Conservation (phyloP, 2,888 invertebrate genomes). For the Pheosia tremula region DNA sequence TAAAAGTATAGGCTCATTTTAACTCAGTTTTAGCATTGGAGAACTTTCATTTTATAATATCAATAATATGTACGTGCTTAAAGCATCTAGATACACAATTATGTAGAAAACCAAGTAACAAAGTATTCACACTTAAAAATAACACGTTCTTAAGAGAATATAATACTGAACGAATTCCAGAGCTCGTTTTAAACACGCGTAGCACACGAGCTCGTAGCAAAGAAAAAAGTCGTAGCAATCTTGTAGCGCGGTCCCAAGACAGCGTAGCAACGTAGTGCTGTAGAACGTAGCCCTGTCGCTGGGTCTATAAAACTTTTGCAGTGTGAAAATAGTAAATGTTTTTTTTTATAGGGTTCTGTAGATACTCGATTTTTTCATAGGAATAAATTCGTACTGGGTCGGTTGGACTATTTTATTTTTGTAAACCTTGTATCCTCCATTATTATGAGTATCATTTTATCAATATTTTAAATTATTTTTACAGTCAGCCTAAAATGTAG, state of each 20-base stretch:
- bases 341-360: constrained; percentile 15
- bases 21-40: too few species aligned
- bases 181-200: constrained; percentile 7
- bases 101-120: background rate
- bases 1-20: too few species aligned
- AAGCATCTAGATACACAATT: background rate
- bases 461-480: too few species aligned
- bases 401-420: too few species aligned
- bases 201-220: constrained; percentile 9
- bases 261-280: constrained; percentile 33
- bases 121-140: background rate
- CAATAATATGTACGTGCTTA: too few species aligned
- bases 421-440: too few species aligned
- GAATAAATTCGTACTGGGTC: too few species aligned
- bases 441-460: too few species aligned
- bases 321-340: constrained; percentile 55
- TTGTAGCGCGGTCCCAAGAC: constrained; percentile 34
- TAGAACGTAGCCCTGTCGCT: constrained; percentile 37
- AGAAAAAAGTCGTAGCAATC: constrained; percentile 29
- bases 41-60: too few species aligned
- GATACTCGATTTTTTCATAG: too few species aligned
- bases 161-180: background rate
- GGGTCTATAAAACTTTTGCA: constrained; percentile 51
- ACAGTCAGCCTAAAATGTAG: too few species aligned
- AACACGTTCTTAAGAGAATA: constrained; percentile 4